Conservation (phyloP, 2,888 invertebrate genomes). For the Pachliopta kotzebuea region DNA sequence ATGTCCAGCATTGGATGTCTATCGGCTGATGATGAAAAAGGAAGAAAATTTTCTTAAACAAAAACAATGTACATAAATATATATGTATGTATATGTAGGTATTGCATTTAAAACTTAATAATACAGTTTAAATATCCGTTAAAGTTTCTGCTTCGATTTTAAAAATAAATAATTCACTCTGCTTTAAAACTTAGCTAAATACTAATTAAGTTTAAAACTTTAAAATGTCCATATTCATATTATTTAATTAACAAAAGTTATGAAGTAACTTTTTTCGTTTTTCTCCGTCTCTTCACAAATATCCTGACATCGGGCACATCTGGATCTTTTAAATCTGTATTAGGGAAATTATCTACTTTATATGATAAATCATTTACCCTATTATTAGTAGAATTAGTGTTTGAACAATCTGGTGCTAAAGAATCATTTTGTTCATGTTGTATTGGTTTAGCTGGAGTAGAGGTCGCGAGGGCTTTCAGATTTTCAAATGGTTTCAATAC, state of each 20-base stretch:
- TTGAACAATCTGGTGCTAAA: conserved; percentile 32
- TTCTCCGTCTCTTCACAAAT: conserved; percentile 60
- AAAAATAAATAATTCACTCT: too few relatives aligned
- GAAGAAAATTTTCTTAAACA: too few relatives aligned
- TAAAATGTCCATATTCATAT: neutral
- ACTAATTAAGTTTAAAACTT: too few relatives aligned
- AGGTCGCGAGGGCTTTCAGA: conserved; percentile 59
- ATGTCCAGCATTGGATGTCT: too few relatives aligned
- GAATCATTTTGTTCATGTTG: conserved; percentile 24
- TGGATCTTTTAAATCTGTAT: conserved; percentile 37
- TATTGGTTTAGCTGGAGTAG: conserved; percentile 55
- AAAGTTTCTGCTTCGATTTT: too few relatives aligned
- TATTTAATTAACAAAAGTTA: neutral
- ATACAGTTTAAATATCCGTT: too few relatives aligned
- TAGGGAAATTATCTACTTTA: conserved; percentile 36
- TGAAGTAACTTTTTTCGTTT: conserved; percentile 42
- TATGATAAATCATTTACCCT: conserved; percentile 29
- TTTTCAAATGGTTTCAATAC: conserved; percentile 3
- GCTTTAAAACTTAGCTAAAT: conserved; percentile 7
- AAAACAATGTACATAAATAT: too few relatives aligned
- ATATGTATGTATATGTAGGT: too few relatives aligned
- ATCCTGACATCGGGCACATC: conserved; percentile 67
- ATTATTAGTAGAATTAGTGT: conserved; percentile 35
- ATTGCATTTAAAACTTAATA: too few relatives aligned
- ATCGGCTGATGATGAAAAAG: too few relatives aligned